These are phyloP conservation scores for Theodoxus fluviatilis DNA, from an alignment of 2,888 invertebrate genomes.

Conservation along the genomic window DNA sequence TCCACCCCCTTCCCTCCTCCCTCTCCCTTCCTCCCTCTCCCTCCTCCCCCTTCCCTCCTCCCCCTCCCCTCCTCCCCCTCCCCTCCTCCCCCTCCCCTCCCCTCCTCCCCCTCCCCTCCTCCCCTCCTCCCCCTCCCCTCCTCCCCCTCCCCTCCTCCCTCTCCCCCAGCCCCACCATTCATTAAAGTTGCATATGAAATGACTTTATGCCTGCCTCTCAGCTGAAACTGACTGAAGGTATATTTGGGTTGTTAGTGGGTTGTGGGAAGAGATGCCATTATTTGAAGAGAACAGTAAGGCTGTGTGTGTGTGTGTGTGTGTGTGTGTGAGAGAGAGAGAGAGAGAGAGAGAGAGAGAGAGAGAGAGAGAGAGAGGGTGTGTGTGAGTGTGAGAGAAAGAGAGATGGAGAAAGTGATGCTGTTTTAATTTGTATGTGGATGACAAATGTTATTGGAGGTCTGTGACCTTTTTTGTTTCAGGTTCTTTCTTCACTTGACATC, in stretches of 20 bases:
- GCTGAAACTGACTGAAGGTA: no score
- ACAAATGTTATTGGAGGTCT: no score
- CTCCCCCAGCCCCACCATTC: no score
- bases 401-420: neutral
- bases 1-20: neutral
- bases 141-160: neutral
- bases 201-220: no score
- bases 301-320: slow-evolving; percentile 4
- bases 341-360: slow-evolving; percentile 5
- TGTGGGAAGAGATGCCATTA: neutral
- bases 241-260: neutral
- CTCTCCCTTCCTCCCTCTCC: slow-evolving; percentile 11
- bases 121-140: neutral
- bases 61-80: neutral
- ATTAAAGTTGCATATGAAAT: no score
- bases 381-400: neutral
- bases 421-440: no score
- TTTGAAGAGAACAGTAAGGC: neutral
- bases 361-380: neutral
- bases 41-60: neutral
- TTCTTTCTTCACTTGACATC: slow-evolving; percentile 96
- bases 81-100: neutral
- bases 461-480: slow-evolving; percentile 74
- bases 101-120: neutral
- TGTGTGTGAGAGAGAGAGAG: slow-evolving; percentile 11